Evolutionary conservation across 2,113 vertebrate species (phyloP).

Genomic region (Pterocles gutturalis): DNA sequence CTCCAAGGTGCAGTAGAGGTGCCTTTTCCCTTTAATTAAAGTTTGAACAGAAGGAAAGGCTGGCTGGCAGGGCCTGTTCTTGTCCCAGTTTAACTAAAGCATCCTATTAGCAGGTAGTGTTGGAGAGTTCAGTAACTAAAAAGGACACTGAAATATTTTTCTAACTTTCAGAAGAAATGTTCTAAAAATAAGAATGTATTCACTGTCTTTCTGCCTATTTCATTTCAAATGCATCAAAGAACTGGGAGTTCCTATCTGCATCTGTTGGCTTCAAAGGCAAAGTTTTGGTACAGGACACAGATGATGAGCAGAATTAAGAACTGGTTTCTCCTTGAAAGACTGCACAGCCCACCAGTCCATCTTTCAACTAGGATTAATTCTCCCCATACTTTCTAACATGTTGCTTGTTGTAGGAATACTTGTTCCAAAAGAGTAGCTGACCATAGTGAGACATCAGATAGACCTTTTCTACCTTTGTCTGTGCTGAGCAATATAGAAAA

Average conservation of each 20-base stretch:
- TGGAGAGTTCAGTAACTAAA: slow-evolving; percentile 5
- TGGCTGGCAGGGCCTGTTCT: background rate
- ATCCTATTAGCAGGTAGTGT: background rate
- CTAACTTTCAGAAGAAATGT: slow-evolving; percentile 6
- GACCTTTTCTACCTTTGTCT: background rate
- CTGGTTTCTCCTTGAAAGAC: background rate
- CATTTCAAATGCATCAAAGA: slow-evolving; percentile 27
- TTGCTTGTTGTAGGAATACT: background rate
- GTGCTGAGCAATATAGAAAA: background rate
- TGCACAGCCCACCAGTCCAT: background rate
- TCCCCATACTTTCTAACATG: background rate
- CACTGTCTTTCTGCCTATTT: background rate
- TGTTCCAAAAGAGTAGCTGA: background rate
- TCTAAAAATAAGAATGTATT: slow-evolving; percentile 26
- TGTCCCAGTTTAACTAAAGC: slow-evolving; percentile 16
- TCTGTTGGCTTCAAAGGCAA: slow-evolving; percentile 15
- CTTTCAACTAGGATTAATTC: background rate
- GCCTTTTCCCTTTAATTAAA: slow-evolving; percentile 31
- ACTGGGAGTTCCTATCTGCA: background rate
- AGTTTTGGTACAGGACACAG: background rate
- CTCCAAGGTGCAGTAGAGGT: background rate
- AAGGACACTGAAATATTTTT: background rate
- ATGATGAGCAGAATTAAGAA: slow-evolving; percentile 1
- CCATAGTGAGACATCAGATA: background rate
- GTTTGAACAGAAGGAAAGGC: background rate